Evolutionary conservation across 2,113 vertebrate species (phyloP).

Genomic region (Protobothrops flavoviridis): DNA sequence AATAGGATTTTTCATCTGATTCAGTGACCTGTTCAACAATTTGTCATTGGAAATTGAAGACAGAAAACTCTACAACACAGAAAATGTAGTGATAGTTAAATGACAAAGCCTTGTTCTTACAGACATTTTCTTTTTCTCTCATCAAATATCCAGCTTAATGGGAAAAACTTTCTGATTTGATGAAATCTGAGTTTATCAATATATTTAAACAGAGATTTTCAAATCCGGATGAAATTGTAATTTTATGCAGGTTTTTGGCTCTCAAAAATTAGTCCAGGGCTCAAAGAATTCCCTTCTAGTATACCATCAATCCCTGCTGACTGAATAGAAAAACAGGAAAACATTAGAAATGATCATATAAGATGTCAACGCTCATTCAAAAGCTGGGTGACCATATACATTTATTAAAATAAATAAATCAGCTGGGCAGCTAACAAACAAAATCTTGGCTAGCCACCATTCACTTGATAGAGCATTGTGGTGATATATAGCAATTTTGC

Average conservation of each 20-base stretch:
- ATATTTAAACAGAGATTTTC: neutral
- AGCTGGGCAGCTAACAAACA: neutral
- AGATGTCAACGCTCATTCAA: neutral
- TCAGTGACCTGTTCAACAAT: slow-evolving; percentile 55
- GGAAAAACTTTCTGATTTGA: neutral
- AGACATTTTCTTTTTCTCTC: neutral
- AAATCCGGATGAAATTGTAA: neutral
- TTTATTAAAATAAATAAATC: neutral
- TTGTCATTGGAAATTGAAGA: slow-evolving; percentile 58
- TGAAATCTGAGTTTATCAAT: neutral
- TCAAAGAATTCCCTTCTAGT: neutral
- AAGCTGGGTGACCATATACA: neutral
- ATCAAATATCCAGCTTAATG: neutral
- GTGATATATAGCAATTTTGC: neutral
- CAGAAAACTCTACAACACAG: neutral
- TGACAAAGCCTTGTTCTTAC: neutral
- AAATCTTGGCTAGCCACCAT: neutral
- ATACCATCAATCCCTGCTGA: neutral
- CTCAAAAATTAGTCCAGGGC: neutral
- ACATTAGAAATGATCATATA: neutral
- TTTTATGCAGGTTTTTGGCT: neutral
- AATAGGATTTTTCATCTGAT: slow-evolving; percentile 53
- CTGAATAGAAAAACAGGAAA: neutral
- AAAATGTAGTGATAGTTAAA: slow-evolving; percentile 42
- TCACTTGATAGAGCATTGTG: neutral